phyloP scores from a whole-genome alignment of 2,888 invertebrate genomes.

The Drosophila prolongata region DNA sequence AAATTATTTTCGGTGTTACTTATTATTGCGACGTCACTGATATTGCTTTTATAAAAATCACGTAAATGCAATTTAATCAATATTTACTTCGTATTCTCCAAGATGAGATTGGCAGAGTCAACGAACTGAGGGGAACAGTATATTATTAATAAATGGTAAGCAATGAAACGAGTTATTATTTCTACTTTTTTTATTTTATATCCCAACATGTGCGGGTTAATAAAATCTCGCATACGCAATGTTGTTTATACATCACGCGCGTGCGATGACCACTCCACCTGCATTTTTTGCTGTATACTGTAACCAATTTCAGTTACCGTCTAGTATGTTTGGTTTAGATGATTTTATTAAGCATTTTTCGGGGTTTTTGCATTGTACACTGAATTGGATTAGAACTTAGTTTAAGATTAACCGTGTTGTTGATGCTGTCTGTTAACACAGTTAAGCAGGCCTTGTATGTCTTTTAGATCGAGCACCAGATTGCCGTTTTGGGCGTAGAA shows the following conservation, averaged over 20 bases:
- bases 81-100: background rate
- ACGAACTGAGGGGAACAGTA: background rate
- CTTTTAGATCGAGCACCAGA: constrained; percentile 42
- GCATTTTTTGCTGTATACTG: constrained; percentile 2
- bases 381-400: background rate
- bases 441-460: constrained; percentile 27
- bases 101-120: background rate
- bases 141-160: background rate
- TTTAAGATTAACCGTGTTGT: constrained; percentile 20
- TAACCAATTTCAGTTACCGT: constrained; percentile 4
- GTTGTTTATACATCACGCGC: constrained; percentile 5
- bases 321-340: background rate
- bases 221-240: constrained; percentile 55
- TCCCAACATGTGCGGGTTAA: constrained; percentile 17
- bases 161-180: constrained; percentile 8
- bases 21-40: too few relatives aligned
- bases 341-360: constrained; percentile 10
- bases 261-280: background rate
- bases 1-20: too few relatives aligned
- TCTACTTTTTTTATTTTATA: background rate
- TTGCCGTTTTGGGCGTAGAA: constrained; percentile 48
- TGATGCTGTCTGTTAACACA: constrained; percentile 46
- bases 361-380: background rate
- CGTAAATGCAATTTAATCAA: background rate
- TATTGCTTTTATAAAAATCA: background rate